Base-by-base conservation (phyloP, 2,797 vertebrate species). In the Erpetoichthys calabaricus region DNA sequence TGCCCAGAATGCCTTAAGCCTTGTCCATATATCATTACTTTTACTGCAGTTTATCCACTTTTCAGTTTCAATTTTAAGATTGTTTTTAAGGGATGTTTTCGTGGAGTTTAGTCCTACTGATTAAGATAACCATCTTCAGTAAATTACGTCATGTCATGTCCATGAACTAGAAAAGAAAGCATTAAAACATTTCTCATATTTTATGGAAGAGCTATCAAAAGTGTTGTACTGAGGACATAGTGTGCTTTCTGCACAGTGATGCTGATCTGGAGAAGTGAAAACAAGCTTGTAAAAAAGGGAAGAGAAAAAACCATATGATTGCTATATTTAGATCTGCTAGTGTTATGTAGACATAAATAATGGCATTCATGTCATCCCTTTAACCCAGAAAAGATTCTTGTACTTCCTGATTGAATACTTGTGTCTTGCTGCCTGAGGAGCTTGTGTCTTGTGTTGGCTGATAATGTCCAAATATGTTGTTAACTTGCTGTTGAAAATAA, bases 71-170 rank as follows among this genome's bases (percentile, higher is more conserved):
- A 25, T 25, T 25, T 25, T 25, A 25, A 25, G 25, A 25, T 25
- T 25, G 25, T 25, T 25, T 25, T 25, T 52, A 63, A 56, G 51
- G 56, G 45, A 59, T 53, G 59, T 41, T 45, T 55, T 47, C 61
- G 45, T 47, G 57, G 57, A n/a, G 57, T n/a, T 51, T 45, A 63
- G 58, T 56, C 47, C 51, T 59, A 54, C 59, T 56, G 61, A 59
- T 63, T 63, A 63, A 59, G 61, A 59, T 58, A 54, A n/a, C n/a
- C n/a, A n/a, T 50, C 45, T 3, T 50, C 47, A 50, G 43, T 45
- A 59, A 55, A 59, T 59, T 52, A 56, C 56, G 59, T 25, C 2
- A 25, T 25, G 25, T 25, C 25, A 25, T 25, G 25, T 25, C 2
- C 25, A 25, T 25, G 25, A 25, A 25, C 25, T 25, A 25, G 2